Conservation (phyloP, 2,797 vertebrate species). For the Cercopithecus petaurista region DNA sequence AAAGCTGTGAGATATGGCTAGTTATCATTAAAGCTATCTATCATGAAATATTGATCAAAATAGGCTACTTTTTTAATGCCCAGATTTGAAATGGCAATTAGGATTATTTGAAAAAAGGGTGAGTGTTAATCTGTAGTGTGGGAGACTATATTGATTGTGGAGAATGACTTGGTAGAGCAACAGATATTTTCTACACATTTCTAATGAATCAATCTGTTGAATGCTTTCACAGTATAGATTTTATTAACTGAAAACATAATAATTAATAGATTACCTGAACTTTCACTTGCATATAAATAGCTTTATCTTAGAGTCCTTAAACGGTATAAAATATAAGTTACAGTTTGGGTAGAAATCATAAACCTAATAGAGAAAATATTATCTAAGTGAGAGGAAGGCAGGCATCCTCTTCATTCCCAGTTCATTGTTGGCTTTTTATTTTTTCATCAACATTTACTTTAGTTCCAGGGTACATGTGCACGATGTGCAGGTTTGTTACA, state of each 20-base stretch:
- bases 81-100: slow-evolving; percentile 78
- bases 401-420: neutral
- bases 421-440: neutral
- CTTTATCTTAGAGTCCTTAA: neutral
- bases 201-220: slow-evolving; percentile 55
- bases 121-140: slow-evolving; percentile 57
- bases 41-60: slow-evolving; percentile 77
- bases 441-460: neutral
- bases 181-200: slow-evolving; percentile 46
- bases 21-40: slow-evolving; percentile 74
- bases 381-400: neutral
- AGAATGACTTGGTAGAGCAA: slow-evolving; percentile 58
- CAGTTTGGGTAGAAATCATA: neutral
- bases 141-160: slow-evolving; percentile 68
- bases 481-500: neutral
- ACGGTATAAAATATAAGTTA: neutral
- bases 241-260: slow-evolving; percentile 58
- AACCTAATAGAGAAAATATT: neutral
- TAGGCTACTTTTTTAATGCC: slow-evolving; percentile 67
- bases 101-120: slow-evolving; percentile 75
- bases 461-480: neutral
- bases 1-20: slow-evolving; percentile 68
- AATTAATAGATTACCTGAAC: slow-evolving; percentile 47
- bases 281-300: slow-evolving; percentile 6
- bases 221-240: neutral